These are phyloP conservation scores for Strigamia crassipes DNA, from an alignment of 2,888 invertebrate genomes.

Conservation along the genomic window DNA sequence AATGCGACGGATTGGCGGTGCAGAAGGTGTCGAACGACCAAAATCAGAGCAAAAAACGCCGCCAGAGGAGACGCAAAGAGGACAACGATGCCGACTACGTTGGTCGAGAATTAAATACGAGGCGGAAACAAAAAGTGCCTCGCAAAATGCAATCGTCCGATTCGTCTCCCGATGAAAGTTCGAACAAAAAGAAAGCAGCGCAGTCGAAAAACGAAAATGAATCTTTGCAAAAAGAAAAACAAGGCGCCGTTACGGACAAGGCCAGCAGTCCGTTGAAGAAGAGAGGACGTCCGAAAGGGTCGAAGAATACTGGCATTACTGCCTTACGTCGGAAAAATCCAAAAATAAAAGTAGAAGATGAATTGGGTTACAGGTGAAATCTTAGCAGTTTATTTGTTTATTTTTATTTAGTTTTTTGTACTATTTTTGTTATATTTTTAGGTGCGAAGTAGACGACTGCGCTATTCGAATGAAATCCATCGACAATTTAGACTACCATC, in stretches of 20 bases:
- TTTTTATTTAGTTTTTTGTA: not conserved
- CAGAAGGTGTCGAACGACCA: not conserved
- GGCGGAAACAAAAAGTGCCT: slow-evolving; percentile 46
- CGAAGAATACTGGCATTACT: slow-evolving; percentile 47
- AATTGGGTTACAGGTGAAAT: slow-evolving; percentile 44
- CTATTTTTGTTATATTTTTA: slow-evolving; percentile 48
- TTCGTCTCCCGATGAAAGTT: slow-evolving; percentile 20
- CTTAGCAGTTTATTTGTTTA: not conserved
- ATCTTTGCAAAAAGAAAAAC: not conserved
- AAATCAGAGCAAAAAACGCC: not conserved
- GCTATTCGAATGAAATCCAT: slow-evolving; percentile 65
- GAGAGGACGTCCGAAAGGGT: slow-evolving; percentile 49
- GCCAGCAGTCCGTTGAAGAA: slow-evolving; percentile 31
- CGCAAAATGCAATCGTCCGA: slow-evolving; percentile 34
- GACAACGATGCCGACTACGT: not conserved
- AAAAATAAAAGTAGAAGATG: slow-evolving; percentile 41
- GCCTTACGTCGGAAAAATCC: slow-evolving; percentile 47
- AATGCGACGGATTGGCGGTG: not conserved
- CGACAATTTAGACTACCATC: slow-evolving; percentile 69
- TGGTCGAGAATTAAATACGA: not conserved
- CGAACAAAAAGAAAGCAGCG: not conserved
- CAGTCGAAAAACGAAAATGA: not conserved
- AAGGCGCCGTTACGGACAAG: not conserved
- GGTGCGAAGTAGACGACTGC: slow-evolving; percentile 66
- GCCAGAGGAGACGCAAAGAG: not conserved